These are phyloP conservation scores for Clepsis dumicolana DNA, from an alignment of 2,888 invertebrate genomes.

Conservation along the genomic window DNA sequence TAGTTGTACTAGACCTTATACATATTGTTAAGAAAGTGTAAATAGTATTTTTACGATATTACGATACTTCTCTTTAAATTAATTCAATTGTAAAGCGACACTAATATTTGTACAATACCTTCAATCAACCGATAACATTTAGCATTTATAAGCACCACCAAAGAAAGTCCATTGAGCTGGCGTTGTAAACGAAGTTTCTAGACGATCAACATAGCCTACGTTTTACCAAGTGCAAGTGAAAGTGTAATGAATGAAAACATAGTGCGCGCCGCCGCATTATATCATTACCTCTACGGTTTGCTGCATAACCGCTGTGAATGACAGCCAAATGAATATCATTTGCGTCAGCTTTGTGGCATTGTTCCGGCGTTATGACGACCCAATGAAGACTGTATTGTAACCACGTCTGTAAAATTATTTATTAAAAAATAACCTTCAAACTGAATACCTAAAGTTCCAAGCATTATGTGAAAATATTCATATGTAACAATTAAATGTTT, in stretches of 20 bases:
- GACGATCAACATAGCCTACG: slow-evolving; percentile 54
- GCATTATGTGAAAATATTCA: slow-evolving; percentile 31
- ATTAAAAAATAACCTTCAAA: slow-evolving; percentile 16
- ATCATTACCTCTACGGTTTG: slow-evolving; percentile 34
- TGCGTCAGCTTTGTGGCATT: neutral
- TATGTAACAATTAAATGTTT: slow-evolving; percentile 28
- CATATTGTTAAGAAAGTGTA: slow-evolving; percentile 9
- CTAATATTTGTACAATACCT: neutral
- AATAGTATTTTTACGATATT: slow-evolving; percentile 20
- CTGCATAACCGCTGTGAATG: slow-evolving; percentile 35
- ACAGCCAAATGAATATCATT: slow-evolving; percentile 47
- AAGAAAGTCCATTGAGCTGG: slow-evolving; percentile 58
- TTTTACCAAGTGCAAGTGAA: slow-evolving; percentile 47
- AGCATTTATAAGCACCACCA: slow-evolving; percentile 55
- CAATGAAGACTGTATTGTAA: slow-evolving; percentile 21
- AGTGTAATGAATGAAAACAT: slow-evolving; percentile 59
- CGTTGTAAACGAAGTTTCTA: slow-evolving; percentile 61
- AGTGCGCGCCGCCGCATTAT: slow-evolving; percentile 47
- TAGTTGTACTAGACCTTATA: neutral
- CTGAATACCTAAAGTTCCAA: slow-evolving; percentile 17
- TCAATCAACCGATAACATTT: slow-evolving; percentile 14
- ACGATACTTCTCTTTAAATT: neutral
- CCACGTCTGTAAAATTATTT: slow-evolving; percentile 6
- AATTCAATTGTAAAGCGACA: neutral
- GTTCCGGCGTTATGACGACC: slow-evolving; percentile 3